These are phyloP conservation scores for Meriones unguiculatus DNA, from an alignment of 2,113 vertebrate genomes.

Conservation along the genomic window DNA sequence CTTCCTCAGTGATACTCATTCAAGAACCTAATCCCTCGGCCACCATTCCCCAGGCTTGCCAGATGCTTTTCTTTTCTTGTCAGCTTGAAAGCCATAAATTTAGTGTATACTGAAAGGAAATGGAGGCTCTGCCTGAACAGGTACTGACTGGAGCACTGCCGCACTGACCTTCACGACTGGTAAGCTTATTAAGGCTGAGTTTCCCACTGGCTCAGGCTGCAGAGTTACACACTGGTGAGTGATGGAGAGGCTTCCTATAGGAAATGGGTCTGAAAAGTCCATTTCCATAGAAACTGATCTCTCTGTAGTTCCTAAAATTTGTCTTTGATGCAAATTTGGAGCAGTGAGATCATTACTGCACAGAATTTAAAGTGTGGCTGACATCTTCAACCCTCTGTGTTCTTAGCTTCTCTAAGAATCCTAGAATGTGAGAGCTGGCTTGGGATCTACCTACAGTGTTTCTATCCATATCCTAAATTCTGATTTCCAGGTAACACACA, in stretches of 20 bases:
- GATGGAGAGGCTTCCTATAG: background rate
- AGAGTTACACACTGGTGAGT: background rate
- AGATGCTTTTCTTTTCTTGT: background rate
- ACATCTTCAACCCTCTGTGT: background rate
- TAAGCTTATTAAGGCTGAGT: background rate
- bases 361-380: background rate
- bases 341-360: background rate
- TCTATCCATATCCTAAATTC: background rate
- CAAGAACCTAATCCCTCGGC: background rate
- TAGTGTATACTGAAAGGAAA: background rate
- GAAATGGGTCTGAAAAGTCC: background rate
- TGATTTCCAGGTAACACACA: slow-evolving; percentile 1
- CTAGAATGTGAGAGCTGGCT: background rate
- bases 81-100: background rate
- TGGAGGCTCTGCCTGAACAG: background rate
- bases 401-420: slow-evolving; percentile 29
- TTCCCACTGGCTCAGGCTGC: background rate
- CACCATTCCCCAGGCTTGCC: background rate
- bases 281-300: too few relatives aligned
- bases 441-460: background rate
- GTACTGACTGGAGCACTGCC: background rate
- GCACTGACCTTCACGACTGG: accelerated
- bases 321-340: background rate
- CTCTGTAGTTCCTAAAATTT: background rate
- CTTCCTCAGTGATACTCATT: background rate